Conservation (phyloP, 2,797 vertebrate species). For the Paguma larvata region DNA sequence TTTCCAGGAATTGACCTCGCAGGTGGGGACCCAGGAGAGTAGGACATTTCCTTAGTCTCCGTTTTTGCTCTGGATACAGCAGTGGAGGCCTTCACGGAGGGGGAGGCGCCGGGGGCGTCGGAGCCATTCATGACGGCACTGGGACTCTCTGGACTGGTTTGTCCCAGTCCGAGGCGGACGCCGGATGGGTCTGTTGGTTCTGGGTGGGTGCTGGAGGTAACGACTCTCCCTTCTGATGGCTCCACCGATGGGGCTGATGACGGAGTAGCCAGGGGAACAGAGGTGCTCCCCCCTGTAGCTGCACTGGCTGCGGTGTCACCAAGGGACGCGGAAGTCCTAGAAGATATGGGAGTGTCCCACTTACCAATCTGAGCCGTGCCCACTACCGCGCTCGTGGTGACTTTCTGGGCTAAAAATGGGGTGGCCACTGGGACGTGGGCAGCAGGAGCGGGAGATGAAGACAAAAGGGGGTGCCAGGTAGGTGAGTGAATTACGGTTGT, state of each 20-base stretch:
- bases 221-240: background rate
- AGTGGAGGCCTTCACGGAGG: background rate
- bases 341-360: background rate
- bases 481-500: background rate
- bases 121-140: background rate
- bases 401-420: background rate
- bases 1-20: background rate
- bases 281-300: background rate
- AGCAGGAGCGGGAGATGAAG: background rate
- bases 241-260: background rate
- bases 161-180: background rate
- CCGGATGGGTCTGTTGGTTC: background rate
- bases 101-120: rapidly evolving
- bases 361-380: too few species aligned
- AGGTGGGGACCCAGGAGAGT: background rate
- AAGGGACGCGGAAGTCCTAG: background rate
- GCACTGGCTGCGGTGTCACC: too few species aligned
- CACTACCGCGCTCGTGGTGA: background rate
- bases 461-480: background rate
- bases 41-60: background rate
- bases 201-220: background rate
- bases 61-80: background rate
- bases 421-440: background rate
- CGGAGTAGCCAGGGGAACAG: too few species aligned
- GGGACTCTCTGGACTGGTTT: background rate